Evolutionary conservation across 2,113 vertebrate genomes (phyloP).

Genomic region (Aleadryas rufinucha): DNA sequence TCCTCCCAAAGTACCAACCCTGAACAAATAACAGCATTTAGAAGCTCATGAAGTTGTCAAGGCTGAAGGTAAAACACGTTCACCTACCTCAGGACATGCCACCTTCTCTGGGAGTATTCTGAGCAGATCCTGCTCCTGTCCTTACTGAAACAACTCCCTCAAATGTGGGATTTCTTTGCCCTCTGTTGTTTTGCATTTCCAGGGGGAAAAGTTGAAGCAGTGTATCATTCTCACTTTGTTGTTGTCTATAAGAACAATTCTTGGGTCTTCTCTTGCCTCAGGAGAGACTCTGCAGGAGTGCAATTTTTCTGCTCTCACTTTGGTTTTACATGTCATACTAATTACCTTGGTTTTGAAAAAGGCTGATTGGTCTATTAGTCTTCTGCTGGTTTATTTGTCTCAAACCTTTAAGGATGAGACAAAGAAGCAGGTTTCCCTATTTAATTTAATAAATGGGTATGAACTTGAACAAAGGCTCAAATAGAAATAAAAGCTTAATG

Average conservation of each 20-base stretch:
- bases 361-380: not conserved
- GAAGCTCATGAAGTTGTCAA: not conserved
- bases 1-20: not conserved
- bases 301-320: not conserved
- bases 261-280: not conserved
- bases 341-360: not conserved
- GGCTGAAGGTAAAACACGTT: not conserved
- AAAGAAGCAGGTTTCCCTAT: not conserved
- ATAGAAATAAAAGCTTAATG: not conserved
- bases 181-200: not conserved
- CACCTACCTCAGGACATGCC: not conserved
- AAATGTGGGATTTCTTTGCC: not conserved
- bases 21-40: not conserved
- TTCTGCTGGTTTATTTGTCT: not conserved
- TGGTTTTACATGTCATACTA: not conserved
- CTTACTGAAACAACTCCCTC: not conserved
- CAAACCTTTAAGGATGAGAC: not conserved
- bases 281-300: not conserved
- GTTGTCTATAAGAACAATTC: not conserved
- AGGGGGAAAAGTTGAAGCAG: not conserved
- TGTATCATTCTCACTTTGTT: rapidly evolving
- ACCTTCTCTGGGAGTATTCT: not conserved
- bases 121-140: not conserved
- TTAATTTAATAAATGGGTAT: not conserved
- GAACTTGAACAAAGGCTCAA: not conserved